Evolutionary conservation across 2,888 invertebrate species (phyloP).

Genomic region (Leptura quadrifasciata): DNA sequence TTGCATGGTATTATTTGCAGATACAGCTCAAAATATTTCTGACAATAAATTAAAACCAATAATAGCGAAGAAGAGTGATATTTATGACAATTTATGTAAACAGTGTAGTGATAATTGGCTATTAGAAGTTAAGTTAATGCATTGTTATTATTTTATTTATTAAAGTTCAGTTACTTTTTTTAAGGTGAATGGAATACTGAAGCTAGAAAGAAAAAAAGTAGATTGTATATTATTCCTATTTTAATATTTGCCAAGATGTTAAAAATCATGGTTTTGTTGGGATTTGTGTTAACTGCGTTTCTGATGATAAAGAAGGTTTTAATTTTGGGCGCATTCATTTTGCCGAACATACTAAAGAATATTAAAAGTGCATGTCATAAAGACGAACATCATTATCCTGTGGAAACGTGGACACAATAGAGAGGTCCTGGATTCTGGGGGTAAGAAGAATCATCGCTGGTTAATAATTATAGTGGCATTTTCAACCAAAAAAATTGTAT

Average conservation of each 20-base stretch:
- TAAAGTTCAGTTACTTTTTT: constrained; percentile 28
- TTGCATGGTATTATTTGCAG: too few species aligned
- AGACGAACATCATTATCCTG: constrained; percentile 23
- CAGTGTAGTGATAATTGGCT: constrained; percentile 1
- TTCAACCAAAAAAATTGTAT: too few species aligned
- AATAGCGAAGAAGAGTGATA: too few species aligned
- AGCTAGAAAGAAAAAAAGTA: constrained; percentile 43
- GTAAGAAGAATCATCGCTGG: not conserved
- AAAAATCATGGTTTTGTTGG: constrained; percentile 78
- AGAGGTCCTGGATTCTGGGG: constrained; percentile 1
- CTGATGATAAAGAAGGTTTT: constrained; percentile 82
- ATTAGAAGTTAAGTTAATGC: constrained; percentile 56
- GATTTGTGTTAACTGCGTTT: constrained; percentile 79
- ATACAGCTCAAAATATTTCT: too few species aligned
- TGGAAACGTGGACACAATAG: constrained; percentile 15
- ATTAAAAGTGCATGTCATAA: constrained; percentile 58
- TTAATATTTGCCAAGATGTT: constrained; percentile 76
- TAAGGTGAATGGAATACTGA: constrained; percentile 28
- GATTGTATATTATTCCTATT: constrained; percentile 72
- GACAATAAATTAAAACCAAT: too few species aligned
- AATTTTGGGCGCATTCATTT: constrained; percentile 77
- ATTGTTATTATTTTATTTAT: constrained; percentile 49
- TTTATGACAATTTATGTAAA: not conserved
- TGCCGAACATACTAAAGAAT: constrained; percentile 72
- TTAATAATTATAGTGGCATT: too few species aligned